Evolutionary conservation across 2,888 invertebrate genomes (phyloP), one percentile per base, ranked within the genome.

Genomic region (Erannis defoliaria): DNA sequence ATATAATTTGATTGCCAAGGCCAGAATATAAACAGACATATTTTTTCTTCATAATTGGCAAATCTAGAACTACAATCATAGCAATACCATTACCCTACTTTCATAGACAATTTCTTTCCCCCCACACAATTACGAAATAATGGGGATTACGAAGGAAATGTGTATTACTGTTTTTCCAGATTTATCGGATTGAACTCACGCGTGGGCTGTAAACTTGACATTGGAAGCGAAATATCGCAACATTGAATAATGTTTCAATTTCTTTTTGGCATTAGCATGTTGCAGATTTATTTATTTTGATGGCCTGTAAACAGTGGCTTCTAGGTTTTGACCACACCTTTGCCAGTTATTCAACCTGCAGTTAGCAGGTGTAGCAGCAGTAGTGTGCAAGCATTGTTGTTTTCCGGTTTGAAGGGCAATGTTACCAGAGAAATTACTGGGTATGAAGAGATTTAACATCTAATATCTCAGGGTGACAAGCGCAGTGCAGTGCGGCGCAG

Each of bases 131-230:
- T 55, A 49, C 49, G 49, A 49, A 45, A 37, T 38, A 23, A 18
- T 45, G 38, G 42, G 35, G 37, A 49, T 50, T 43, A 50, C 55
- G 33, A 35, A 10, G 14, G 37, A 49, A 59, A 43, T 50, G 60
- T 50, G 60, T 48, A 35, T 56, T 48, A 12, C 59, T 64, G 37
- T 51, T 43, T 55, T 66, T 63, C 64, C 46, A 66, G 55, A 72
- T 69, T 68, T 67, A 69, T 70, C 56, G 55, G 16, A 64, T 55
- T 49, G 45, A 61, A 50, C 49, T 50, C 66, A n/a, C 45, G 74
- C 64, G 74, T 70, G 71, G 74, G 74, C 38, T 46, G 29, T 53
- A 62, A 55, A 63, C 74, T 74, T 77, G 78, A 77, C 77, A 75
- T 76, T 80, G 80, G 72, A 71, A 66, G 62, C 56, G 62, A 51